phyloP scores from a whole-genome alignment of 2,113 vertebrate genomes.

The Brachionichthys hirsutus region DNA sequence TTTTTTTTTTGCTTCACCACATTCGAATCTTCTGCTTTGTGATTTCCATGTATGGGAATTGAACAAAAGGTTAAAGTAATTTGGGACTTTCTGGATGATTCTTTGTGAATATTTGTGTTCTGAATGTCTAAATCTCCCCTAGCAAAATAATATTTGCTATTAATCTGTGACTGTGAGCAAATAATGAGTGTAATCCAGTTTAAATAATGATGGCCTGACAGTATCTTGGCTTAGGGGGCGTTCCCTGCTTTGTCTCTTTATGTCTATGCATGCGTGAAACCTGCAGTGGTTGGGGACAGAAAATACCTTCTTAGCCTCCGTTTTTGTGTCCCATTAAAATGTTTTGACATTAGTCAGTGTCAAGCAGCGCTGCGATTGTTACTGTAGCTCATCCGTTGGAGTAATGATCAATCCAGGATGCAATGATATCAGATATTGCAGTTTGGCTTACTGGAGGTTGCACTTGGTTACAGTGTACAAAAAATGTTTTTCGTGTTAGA shows the following conservation, averaged over 20 bases:
- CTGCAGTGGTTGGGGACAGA: conserved; percentile 6
- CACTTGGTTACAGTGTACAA: conserved; percentile 23
- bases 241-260: conserved; percentile 77
- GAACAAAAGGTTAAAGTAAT: background rate
- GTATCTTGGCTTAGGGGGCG: conserved; percentile 73
- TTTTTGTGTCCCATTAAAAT: no score
- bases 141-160: background rate
- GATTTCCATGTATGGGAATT: background rate
- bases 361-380: conserved; percentile 43
- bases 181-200: conserved; percentile 49
- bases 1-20: background rate
- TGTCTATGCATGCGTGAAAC: conserved; percentile 29
- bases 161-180: conserved; percentile 11
- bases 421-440: conserved; percentile 35
- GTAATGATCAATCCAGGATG: conserved; percentile 42
- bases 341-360: conserved; percentile 1
- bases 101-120: background rate
- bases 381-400: conserved; percentile 33
- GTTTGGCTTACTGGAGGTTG: conserved; percentile 56
- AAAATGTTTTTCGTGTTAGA: conserved; percentile 10
- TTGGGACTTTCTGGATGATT: background rate
- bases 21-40: conserved; percentile 6
- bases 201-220: conserved; percentile 65
- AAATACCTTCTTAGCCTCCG: no score
- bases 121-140: background rate